Evolutionary conservation across 2,888 invertebrate genomes (phyloP).

Genomic region (Drosophila maculinotata): DNA sequence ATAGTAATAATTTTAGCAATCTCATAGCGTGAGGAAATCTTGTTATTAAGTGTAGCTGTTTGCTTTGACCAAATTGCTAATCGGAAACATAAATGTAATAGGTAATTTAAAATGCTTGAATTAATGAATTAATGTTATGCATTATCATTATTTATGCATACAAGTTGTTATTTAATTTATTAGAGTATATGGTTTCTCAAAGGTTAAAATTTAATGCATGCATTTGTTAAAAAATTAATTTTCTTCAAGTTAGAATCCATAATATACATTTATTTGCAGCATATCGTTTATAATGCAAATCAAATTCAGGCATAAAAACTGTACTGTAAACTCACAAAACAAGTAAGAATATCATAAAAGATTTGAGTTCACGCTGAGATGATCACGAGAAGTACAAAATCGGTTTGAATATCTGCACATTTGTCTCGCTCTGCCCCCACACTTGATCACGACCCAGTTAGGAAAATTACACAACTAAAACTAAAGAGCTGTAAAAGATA

Average conservation of each 20-base stretch:
- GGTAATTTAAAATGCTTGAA: no score
- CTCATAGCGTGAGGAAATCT: background rate
- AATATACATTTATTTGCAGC: background rate
- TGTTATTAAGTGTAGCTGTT: background rate
- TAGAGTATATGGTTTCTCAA: no score
- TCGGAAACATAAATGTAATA: background rate
- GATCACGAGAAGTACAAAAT: slow-evolving; percentile 32
- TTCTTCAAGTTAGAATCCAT: no score
- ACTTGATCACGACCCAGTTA: slow-evolving; percentile 71
- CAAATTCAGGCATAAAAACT: slow-evolving; percentile 6
- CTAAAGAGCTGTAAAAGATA: slow-evolving; percentile 10
- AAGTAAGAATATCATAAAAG: slow-evolving; percentile 20
- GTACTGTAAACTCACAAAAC: background rate
- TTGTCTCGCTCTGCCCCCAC: slow-evolving; percentile 23
- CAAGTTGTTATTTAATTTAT: no score
- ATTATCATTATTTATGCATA: background rate
- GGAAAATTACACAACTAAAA: slow-evolving; percentile 20
- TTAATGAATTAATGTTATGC: background rate
- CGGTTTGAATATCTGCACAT: slow-evolving; percentile 20
- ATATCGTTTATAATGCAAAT: background rate
- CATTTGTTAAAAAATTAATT: no score
- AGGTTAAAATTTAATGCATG: no score
- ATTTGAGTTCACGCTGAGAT: slow-evolving; percentile 31
- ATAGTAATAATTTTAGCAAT: slow-evolving; percentile 7
- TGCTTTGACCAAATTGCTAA: slow-evolving; percentile 8